A percentile compares a stretch with the other conserved stretches of the same genome.
Evolutionary conservation across 2,888 invertebrate genomes (phyloP).

Genomic region (Tuberolachnus salignus): DNA sequence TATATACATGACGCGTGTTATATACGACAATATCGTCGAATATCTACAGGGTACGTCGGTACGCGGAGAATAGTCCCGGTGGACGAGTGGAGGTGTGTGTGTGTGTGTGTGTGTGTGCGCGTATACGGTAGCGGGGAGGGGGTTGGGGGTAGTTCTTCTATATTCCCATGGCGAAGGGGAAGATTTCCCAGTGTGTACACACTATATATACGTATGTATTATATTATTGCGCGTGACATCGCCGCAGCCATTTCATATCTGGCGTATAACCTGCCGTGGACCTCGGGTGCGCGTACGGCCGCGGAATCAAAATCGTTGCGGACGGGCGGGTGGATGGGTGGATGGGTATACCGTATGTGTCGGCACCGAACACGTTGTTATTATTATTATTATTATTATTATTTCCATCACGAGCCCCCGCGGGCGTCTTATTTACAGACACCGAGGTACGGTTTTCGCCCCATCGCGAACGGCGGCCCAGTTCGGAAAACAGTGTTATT

Average conservation of each 20-base stretch:
- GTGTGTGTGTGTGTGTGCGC: too few relatives aligned
- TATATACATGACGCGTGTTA: too few relatives aligned
- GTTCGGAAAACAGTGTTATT: too few relatives aligned
- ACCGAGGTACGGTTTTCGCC: not conserved
- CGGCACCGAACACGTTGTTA: constrained; percentile 48
- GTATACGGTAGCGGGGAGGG: too few relatives aligned
- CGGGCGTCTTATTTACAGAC: constrained; percentile 52
- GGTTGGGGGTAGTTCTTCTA: too few relatives aligned
- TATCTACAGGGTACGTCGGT: not conserved
- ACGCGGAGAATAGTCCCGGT: not conserved
- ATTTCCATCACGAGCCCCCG: constrained; percentile 52
- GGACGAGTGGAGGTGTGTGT: not conserved
- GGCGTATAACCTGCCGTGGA: not conserved
- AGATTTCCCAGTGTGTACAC: constrained; percentile 1
- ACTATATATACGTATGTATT: not conserved
- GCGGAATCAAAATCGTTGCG: constrained; percentile 42
- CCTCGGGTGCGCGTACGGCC: not conserved
- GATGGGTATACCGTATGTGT: not conserved
- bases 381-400: constrained; percentile 48
- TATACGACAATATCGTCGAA: constrained; percentile 6
- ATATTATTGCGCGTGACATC: constrained; percentile 49
- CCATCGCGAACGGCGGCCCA: too few relatives aligned
- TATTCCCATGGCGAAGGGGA: constrained; percentile 40
- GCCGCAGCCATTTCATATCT: not conserved
- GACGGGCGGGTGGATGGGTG: not conserved